These are phyloP conservation scores for Riparia riparia DNA, from an alignment of 2,113 vertebrate genomes.

Conservation along the genomic window DNA sequence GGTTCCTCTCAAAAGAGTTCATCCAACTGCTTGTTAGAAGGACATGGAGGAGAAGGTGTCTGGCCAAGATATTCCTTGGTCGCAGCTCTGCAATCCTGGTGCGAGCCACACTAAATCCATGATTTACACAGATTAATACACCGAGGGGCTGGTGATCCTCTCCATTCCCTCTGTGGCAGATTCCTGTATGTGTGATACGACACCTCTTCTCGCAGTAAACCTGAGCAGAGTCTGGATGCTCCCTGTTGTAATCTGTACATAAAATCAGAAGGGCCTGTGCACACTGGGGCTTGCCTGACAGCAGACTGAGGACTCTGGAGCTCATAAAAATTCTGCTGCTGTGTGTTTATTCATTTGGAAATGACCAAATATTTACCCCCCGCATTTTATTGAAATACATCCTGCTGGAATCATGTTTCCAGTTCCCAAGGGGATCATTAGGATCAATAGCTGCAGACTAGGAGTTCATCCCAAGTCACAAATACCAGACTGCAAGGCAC, in stretches of 20 bases:
- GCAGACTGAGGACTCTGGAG: not conserved
- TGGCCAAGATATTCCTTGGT: not conserved
- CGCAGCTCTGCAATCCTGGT: not conserved
- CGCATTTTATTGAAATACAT: not conserved
- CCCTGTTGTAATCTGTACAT: not conserved
- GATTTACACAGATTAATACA: conserved; percentile 45
- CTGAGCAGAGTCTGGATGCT: not conserved
- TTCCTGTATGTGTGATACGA: not conserved
- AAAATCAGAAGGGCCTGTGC: not conserved
- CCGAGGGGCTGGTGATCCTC: not conserved
- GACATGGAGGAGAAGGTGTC: conserved; percentile 24
- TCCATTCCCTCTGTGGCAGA: not conserved
- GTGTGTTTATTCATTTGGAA: conserved; percentile 11
- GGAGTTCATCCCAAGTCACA: not conserved
- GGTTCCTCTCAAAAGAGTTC: conserved; percentile 44
- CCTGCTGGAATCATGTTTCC: not conserved
- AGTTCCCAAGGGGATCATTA: not conserved
- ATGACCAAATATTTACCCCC: not conserved
- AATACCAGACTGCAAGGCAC: not conserved
- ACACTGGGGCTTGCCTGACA: not conserved
- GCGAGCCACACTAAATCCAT: not conserved
- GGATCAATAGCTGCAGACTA: not conserved
- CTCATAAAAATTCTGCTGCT: conserved; percentile 11
- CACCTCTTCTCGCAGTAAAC: not conserved
- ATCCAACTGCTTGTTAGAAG: conserved; percentile 16